Conservation (phyloP, 2,888 invertebrate species). For the Miltochrista miniata region DNA sequence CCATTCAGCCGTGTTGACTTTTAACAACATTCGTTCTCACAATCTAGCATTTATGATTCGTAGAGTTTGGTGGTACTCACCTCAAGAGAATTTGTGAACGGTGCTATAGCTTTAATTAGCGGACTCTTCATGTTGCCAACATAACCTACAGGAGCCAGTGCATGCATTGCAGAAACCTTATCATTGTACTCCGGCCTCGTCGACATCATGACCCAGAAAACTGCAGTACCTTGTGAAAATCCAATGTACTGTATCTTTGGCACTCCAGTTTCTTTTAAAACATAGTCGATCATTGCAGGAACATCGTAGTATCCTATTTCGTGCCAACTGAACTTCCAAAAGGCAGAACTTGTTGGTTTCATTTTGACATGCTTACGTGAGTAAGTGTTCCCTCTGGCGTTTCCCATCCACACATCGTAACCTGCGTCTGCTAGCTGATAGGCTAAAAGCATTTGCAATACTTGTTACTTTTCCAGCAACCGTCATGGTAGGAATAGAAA, state of each 20-base stretch:
- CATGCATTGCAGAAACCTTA: slow-evolving; percentile 83
- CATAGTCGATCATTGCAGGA: slow-evolving; percentile 89
- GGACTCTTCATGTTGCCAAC: slow-evolving; percentile 75
- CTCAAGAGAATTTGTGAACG: slow-evolving; percentile 72
- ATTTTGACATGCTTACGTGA: slow-evolving; percentile 83
- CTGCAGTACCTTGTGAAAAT: slow-evolving; percentile 88
- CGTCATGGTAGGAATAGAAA: too few relatives aligned
- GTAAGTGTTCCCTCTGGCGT: slow-evolving; percentile 92
- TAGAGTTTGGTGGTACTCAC: slow-evolving; percentile 54
- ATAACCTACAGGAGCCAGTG: slow-evolving; percentile 85
- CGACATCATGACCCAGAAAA: slow-evolving; percentile 84
- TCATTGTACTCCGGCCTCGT: slow-evolving; percentile 83
- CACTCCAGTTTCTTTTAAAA: slow-evolving; percentile 79
- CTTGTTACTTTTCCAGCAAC: neutral
- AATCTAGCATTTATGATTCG: too few relatives aligned
- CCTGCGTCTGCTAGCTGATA: slow-evolving; percentile 87
- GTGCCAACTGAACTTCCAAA: slow-evolving; percentile 87
- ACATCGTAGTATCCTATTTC: slow-evolving; percentile 90
- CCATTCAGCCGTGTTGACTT: too few relatives aligned
- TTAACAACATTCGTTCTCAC: too few relatives aligned
- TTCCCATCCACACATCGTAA: slow-evolving; percentile 93
- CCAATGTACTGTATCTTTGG: slow-evolving; percentile 86
- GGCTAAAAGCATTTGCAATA: slow-evolving; percentile 66
- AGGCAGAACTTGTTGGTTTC: slow-evolving; percentile 59
- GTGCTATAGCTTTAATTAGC: slow-evolving; percentile 71